Evolutionary conservation across 2,113 vertebrate genomes (phyloP).

Genomic region (Barnardius zonarius): DNA sequence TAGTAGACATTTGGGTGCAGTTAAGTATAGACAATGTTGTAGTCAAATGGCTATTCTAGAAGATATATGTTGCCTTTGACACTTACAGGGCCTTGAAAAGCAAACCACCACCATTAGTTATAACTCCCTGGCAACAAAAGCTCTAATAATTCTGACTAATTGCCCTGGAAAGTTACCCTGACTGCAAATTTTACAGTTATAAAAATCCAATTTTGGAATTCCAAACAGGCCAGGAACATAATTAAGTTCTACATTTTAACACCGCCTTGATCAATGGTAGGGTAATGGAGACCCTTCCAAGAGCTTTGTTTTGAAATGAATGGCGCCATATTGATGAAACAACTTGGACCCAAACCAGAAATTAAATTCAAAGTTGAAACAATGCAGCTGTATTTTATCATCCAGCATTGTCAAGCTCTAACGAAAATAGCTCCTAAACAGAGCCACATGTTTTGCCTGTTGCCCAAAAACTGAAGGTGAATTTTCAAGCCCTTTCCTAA

Average conservation of each 20-base stretch:
- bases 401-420: slow-evolving; percentile 61
- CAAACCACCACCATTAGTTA: not conserved
- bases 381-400: slow-evolving; percentile 70
- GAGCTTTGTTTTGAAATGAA: slow-evolving; percentile 59
- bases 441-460: slow-evolving; percentile 64
- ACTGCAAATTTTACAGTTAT: slow-evolving; percentile 57
- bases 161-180: slow-evolving; percentile 36
- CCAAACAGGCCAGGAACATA: slow-evolving; percentile 27
- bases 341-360: slow-evolving; percentile 43
- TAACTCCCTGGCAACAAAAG: slow-evolving; percentile 29
- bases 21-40: not conserved
- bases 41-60: not conserved
- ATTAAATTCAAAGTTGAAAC: slow-evolving; percentile 68
- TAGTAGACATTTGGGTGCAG: slow-evolving; percentile 30
- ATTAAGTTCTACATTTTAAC: slow-evolving; percentile 55
- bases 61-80: slow-evolving; percentile 6
- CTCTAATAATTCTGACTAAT: slow-evolving; percentile 44
- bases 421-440: slow-evolving; percentile 66
- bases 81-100: not conserved
- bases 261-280: slow-evolving; percentile 55
- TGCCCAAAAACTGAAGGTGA: slow-evolving; percentile 66
- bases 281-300: slow-evolving; percentile 42
- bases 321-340: slow-evolving; percentile 61
- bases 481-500: slow-evolving; percentile 53
- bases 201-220: slow-evolving; percentile 57